Conservation (phyloP, 2,888 invertebrate genomes). For the Polia nebulosa region DNA sequence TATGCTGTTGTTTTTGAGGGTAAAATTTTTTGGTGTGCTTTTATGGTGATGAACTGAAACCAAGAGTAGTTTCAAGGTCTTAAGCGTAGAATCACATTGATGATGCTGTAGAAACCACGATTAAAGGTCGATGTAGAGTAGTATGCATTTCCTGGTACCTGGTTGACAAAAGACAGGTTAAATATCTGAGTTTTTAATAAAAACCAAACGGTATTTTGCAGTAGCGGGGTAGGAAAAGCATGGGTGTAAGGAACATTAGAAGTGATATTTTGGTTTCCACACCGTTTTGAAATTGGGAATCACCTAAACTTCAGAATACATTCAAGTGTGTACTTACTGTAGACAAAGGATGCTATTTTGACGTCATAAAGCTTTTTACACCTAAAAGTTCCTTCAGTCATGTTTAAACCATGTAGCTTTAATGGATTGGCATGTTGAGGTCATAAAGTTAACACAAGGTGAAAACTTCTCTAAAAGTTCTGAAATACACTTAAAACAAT, state of each 20-base stretch:
- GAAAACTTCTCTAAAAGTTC: slow-evolving; percentile 4
- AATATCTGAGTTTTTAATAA: no score
- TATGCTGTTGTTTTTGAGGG: neutral
- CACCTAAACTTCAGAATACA: neutral
- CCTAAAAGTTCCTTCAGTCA: neutral
- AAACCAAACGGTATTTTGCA: no score
- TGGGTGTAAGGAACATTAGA: neutral
- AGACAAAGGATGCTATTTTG: neutral
- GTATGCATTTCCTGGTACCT: no score
- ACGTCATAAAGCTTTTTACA: neutral
- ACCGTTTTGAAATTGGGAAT: neutral
- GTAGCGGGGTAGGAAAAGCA: no score
- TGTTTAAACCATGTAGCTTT: slow-evolving; percentile 17
- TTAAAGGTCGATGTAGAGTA: no score
- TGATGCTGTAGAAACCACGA: no score
- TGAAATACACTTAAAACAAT: neutral
- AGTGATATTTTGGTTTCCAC: neutral
- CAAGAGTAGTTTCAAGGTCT: neutral
- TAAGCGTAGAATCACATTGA: neutral
- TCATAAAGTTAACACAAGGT: neutral
- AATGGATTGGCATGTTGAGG: slow-evolving; percentile 21
- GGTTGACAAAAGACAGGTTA: no score
- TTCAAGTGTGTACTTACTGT: no score
- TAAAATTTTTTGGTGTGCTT: slow-evolving; percentile 1
- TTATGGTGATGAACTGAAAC: neutral